Percentiles rank a stretch among this genome's conserved stretches.
Conservation (phyloP, 2,797 vertebrate species). For the Gallirallus australis region DNA sequence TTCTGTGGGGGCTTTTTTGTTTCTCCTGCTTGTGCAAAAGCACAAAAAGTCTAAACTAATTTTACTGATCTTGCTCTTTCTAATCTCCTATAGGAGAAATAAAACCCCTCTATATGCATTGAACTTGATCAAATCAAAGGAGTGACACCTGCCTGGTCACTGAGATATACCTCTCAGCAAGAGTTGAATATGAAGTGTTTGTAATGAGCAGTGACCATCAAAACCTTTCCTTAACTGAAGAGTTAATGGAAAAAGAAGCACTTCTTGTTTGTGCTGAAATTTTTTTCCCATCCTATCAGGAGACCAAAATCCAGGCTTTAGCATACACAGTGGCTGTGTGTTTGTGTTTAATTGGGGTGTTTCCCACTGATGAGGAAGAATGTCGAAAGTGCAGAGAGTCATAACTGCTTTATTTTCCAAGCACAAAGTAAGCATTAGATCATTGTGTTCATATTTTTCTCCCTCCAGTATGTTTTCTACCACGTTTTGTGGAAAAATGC, state of each 20-base stretch:
- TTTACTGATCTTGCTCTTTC: not conserved
- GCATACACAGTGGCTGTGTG: not conserved
- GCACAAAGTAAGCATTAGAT: not conserved
- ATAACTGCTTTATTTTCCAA: not conserved
- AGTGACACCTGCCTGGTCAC: not conserved
- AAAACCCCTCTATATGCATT: not conserved
- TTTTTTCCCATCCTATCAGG: not conserved
- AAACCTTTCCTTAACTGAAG: not conserved
- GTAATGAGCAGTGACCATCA: not conserved
- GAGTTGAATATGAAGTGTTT: not conserved
- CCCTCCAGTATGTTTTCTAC: not conserved
- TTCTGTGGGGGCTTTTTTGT: not conserved
- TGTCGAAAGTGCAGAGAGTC: not conserved
- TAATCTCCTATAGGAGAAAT: not conserved
- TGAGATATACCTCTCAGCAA: not conserved
- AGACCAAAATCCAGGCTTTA: not conserved
- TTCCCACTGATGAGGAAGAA: not conserved
- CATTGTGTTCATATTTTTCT: not conserved
- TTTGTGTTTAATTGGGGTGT: not conserved
- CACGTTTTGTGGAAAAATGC: not conserved
- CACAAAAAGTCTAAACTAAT: not conserved
- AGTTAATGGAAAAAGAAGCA: not conserved
- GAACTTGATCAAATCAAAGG: not conserved
- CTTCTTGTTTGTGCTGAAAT: not conserved
- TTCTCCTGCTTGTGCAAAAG: not conserved